Conservation (phyloP, 1,140 invertebrate species). For the Lordiphosa clarofinis region DNA sequence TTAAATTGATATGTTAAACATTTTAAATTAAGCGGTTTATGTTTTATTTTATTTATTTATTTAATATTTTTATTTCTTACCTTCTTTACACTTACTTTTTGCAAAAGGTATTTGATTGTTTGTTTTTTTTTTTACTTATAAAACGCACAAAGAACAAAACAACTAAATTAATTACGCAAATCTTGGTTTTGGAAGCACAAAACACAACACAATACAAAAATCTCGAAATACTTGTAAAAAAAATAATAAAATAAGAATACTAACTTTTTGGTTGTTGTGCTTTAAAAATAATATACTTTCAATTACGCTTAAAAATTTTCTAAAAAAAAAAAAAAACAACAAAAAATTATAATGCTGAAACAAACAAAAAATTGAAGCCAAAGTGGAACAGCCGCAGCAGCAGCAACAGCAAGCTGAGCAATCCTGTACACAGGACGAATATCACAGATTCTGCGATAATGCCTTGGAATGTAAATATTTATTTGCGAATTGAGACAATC, state of each 20-base stretch:
- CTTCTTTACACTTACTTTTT: constrained; percentile 45
- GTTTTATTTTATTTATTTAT: constrained; percentile 29
- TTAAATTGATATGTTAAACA: constrained; percentile 11
- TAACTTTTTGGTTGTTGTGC: constrained; percentile 30
- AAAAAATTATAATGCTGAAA: constrained; percentile 35
- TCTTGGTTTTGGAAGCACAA: constrained; percentile 35
- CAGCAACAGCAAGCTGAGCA: constrained; percentile 41
- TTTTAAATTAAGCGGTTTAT: constrained; percentile 35
- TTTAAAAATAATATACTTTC: constrained; percentile 30
- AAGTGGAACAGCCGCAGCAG: constrained; percentile 41
- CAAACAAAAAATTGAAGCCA: constrained; percentile 24
- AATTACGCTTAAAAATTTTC: constrained; percentile 42
- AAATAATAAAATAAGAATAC: constrained; percentile 6
- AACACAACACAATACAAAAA: constrained; percentile 24
- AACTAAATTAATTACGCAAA: constrained; percentile 7
- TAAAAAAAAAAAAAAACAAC: constrained; percentile 28
- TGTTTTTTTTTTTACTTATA: constrained; percentile 42
- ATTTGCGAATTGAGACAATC: constrained; percentile 11
- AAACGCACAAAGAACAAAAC: constrained; percentile 69
- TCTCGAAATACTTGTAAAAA: constrained; percentile 45
- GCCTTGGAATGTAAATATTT: constrained; percentile 87
- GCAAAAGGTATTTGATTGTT: constrained; percentile 74
- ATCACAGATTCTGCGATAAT: constrained; percentile 88
- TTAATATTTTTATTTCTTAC: constrained; percentile 60
- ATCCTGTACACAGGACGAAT: constrained; percentile 85